These are phyloP conservation scores for Eupeodes luniger DNA, from an alignment of 2,888 invertebrate genomes.

Conservation along the genomic window DNA sequence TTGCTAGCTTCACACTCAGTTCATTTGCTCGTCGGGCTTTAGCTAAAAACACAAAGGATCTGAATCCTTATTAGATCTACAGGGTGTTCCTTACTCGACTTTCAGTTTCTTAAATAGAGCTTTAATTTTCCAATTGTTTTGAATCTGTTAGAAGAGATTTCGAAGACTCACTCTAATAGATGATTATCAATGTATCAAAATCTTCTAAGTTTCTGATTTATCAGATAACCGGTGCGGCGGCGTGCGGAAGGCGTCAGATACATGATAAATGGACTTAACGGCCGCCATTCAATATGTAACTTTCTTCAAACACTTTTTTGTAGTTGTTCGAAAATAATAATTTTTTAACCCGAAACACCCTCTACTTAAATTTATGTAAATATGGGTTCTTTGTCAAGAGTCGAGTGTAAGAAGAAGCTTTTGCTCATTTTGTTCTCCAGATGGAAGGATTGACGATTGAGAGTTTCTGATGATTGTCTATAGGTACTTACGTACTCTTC, in stretches of 20 bases:
- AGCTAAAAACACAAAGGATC: constrained; percentile 7
- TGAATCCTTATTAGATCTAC: neutral
- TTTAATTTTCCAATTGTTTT: too few relatives aligned
- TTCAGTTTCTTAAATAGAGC: too few relatives aligned
- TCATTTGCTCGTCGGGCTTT: neutral
- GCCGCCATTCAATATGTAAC: too few relatives aligned
- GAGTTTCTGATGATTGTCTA: constrained; percentile 8
- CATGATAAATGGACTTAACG: too few relatives aligned
- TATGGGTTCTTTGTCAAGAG: neutral
- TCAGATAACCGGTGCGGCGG: too few relatives aligned
- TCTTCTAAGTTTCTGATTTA: too few relatives aligned
- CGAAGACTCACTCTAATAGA: too few relatives aligned
- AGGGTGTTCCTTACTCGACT: neutral
- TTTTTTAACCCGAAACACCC: neutral
- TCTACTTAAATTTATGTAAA: neutral
- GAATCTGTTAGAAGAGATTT: too few relatives aligned
- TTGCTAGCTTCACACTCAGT: neutral
- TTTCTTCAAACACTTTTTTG: too few relatives aligned
- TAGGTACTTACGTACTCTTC: neutral
- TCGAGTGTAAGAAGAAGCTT: neutral
- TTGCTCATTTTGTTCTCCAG: neutral
- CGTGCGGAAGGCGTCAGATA: too few relatives aligned
- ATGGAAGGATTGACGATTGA: neutral
- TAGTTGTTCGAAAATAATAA: neutral
- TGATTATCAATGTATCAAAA: too few relatives aligned